phyloP scores from a whole-genome alignment of 2,797 vertebrate species.

The Syndactyla subalaris region DNA sequence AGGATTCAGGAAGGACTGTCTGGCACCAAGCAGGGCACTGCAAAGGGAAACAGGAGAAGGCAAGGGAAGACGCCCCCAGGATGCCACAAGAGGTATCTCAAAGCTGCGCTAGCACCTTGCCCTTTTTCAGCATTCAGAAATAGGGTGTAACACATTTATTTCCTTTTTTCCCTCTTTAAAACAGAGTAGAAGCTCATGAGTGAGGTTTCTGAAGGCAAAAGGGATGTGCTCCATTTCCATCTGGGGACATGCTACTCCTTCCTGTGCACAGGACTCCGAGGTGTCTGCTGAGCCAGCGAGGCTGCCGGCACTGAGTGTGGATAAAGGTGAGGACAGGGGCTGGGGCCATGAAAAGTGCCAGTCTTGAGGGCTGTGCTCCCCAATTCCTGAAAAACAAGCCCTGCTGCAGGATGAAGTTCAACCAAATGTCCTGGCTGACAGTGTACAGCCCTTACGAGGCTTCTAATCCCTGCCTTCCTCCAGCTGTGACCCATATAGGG shows the following conservation, averaged over 20 bases:
- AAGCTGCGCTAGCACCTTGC: not conserved
- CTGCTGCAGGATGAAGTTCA: not conserved
- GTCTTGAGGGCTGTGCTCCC: fast-evolving
- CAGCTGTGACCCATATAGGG: not conserved
- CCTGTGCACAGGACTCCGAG: fast-evolving
- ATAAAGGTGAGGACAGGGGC: not conserved
- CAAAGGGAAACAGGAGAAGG: not conserved
- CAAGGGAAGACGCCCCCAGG: not conserved
- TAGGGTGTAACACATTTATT: not conserved
- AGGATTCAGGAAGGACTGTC: not conserved
- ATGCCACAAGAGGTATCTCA: not conserved
- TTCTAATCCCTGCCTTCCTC: not conserved
- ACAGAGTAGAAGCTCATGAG: not conserved
- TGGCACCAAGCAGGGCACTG: not conserved
- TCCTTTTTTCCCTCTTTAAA: fast-evolving
- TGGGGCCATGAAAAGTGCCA: not conserved
- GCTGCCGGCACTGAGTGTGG: not conserved
- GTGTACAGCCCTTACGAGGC: not conserved
- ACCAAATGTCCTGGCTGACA: not conserved
- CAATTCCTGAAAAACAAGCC: not conserved
- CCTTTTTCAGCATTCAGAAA: not conserved
- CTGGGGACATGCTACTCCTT: fast-evolving
- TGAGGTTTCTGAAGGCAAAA: fast-evolving
- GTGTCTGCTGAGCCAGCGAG: not conserved
- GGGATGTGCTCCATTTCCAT: fast-evolving